Evolutionary conservation across 1,140 invertebrate genomes (phyloP), one percentile per base, ranked within the genome.

Genomic region (Fopius arisanus): DNA sequence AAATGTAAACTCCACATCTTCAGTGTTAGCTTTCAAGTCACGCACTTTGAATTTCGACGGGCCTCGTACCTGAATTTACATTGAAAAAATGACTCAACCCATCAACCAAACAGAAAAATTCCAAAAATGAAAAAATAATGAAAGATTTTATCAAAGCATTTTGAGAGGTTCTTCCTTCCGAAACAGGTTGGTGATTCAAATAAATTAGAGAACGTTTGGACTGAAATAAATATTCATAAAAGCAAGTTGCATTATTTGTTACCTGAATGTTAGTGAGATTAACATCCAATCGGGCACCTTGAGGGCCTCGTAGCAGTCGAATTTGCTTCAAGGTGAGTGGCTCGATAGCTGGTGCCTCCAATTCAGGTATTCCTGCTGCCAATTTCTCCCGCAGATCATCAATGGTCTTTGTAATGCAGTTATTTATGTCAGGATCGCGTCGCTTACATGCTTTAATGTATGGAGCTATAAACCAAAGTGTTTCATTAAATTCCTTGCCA

Each of bases 361-460:
- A 80, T 81, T 93, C 92, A 0, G 91, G 90, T 70, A 93, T 92
- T 73, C 93, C 93, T 82, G 87, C 80, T 4, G 86, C 83, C 62
- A 93, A 87, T 80, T 91, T 90, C 0, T 88, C 88, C 68, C 90
- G 87, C 3, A 94, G 79, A 23, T 88, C 83, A 37, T 93, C 90
- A 4, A 93, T 90, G 0, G 92, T 90, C 67, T 91, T 90, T 48
- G 89, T 89, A 67, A 94, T 92, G 79, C 93, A 94, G 71, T 87
- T 86, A 76, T 91, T 88, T 37, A 93, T 87, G 9, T 92, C 85
- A 0, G 91, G 90, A 80, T 93, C 91, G 59, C 85, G 89, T 73
- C 90, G 89, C 77, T 90, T 91, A 77, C 92, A 94, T 43, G 91
- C 81, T 78, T 92, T 90, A 73, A 94, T 92, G 79, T 92, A 93